Evolutionary conservation across 2,797 vertebrate species (phyloP), one percentile per base, ranked within the genome.

Genomic region (Syngnathus rostellatus): DNA sequence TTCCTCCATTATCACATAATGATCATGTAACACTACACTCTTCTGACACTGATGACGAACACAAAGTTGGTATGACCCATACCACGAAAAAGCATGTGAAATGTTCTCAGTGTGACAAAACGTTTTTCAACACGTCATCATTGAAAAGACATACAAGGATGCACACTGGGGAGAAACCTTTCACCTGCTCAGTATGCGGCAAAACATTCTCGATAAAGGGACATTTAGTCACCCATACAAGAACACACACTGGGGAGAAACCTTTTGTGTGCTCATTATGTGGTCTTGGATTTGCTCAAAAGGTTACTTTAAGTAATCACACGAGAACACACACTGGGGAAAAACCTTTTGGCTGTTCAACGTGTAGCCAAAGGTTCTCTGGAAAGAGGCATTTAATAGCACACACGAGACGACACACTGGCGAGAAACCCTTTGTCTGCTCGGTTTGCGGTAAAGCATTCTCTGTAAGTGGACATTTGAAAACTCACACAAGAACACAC

Each of bases 181-280:
- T 38, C 11, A 8, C 7, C 16, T 58, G 55, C 55, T 9, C 55
- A 50, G 7, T n/a, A 19, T 50, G 48, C 3, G 48, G 48, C 17
- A 50, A 50, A 50, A 50, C 48, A 0, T 50, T 50, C 17, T 19
- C 48, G 19, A 7, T 50, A 50, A 50, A 50, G 6, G 48, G 17
- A 50, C 48, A 50, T 50, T 50, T 50, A 50, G 19, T 17, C 19
- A 50, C 48, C 7, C 48, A 50, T 17, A 50, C 17, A 50, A 50
- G 48, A 50, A 50, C 48, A n/a, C 61, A 63, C 61, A 63, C 61
- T 0, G n/a, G 61, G 2, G 46, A 64, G n/a, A 64, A 64, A 64
- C 63, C 46, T 6, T 64, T 64, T 38, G 45, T 16, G 25, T 64
- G 63, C 46, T 53, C 63, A 2, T 55, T 38, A 5, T 64, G 63